Conservation (phyloP, 2,113 vertebrate species). For the Arvicanthis niloticus region DNA sequence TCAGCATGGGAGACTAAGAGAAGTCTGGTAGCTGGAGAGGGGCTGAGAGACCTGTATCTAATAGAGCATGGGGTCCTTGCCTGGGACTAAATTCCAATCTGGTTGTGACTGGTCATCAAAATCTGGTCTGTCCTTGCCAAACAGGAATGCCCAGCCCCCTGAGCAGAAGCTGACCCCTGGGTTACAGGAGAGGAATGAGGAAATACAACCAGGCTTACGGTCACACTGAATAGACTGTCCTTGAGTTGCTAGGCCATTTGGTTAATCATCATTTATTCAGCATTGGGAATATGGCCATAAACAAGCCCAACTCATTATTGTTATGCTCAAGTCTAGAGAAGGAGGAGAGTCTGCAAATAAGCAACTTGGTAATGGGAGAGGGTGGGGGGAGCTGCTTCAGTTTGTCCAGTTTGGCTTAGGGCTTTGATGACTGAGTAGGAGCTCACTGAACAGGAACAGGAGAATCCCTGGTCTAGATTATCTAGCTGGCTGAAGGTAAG, state of each 20-base stretch:
- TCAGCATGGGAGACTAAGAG: background rate
- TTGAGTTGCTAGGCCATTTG: background rate
- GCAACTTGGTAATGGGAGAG: background rate
- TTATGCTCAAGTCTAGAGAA: background rate
- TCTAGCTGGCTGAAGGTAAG: background rate
- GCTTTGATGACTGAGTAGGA: conserved; percentile 54
- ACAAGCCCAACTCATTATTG: background rate
- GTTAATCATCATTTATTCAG: background rate
- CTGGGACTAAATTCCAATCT: background rate
- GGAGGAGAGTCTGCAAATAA: conserved; percentile 4
- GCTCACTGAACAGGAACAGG: background rate
- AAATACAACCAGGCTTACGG: background rate
- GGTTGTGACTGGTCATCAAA: background rate
- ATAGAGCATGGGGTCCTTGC: background rate
- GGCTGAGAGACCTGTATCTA: background rate
- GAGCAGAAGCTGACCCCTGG: background rate
- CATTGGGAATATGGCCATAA: background rate
- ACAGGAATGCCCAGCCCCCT: background rate
- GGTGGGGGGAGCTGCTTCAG: background rate
- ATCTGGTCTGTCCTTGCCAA: conserved; percentile 15
- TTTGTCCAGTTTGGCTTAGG: background rate
- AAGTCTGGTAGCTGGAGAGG: background rate
- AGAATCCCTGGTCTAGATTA: background rate
- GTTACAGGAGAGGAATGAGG: background rate
- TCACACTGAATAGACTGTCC: background rate